Evolutionary conservation across 2,113 vertebrate species (phyloP), one percentile per base, ranked within the genome.

Genomic region (Suncus etruscus): DNA sequence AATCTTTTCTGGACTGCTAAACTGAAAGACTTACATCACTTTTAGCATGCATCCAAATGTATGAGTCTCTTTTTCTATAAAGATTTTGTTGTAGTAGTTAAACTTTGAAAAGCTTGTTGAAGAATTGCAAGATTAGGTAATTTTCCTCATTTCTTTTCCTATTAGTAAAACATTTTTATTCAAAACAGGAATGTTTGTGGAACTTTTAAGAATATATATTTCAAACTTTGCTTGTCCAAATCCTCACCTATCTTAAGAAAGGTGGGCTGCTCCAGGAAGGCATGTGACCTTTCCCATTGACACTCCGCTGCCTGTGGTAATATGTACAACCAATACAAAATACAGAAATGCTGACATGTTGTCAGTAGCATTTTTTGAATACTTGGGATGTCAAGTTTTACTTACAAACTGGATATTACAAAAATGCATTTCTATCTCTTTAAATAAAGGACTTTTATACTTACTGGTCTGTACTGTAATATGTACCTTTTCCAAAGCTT

Each of bases 1-100:
- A 32, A 24, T 50, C 78, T n/a, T 18, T 76, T 83, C 69, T 48
- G 31, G 2, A 29, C 20, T 27, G 50, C 24, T 84, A 45, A 76
- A 78, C 29, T 82, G 31, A 74, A 91, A 29, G 27, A 63, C 78
- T 14, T 39, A 7, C 2, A 10, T 31, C 24, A 25, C 66, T 88
- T 94, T 81, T 45, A 76, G 24, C 58, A 74, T 58, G 9, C 63
- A 25, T 84, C 25, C 61, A 86, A 84, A 88, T 80, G 24, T 50
- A 27, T 58, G 10, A 27, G 69, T 29, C 10, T 16, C 75, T 89
- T 66, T 83, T 83, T 32, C 8, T 50, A 11, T 75, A 48, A 89
- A 88, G 11, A 58, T 92, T 93, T 80, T 73, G 39, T 29, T n/a
- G 3, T 86, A 18, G 45, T 93, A 82, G 39, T 86, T 31, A 58